Conservation (phyloP, 2,888 invertebrate genomes). For the Sphecodes monilicornis region DNA sequence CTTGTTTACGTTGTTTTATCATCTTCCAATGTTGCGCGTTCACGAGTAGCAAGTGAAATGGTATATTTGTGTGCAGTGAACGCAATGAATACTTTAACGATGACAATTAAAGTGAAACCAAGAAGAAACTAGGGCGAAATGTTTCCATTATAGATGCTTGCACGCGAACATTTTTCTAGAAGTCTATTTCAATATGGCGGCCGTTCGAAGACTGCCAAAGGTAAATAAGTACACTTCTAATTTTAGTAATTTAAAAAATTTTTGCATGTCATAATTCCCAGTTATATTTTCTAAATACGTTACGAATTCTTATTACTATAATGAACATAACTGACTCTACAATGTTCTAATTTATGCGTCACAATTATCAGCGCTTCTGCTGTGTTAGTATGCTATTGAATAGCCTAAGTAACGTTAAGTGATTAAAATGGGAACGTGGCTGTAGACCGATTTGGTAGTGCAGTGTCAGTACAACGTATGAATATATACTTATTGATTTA, state of each 20-base stretch:
- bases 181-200: background rate
- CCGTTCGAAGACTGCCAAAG: background rate
- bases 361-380: constrained; percentile 49
- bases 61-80: background rate
- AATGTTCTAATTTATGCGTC: too few species aligned
- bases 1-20: background rate
- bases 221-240: background rate
- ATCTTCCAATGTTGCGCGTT: background rate
- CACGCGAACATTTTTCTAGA: background rate
- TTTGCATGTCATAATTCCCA: background rate
- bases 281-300: too few species aligned
- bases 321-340: constrained; percentile 42
- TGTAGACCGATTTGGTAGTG: constrained; percentile 31
- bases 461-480: background rate
- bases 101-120: background rate
- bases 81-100: background rate
- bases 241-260: background rate
- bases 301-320: too few species aligned
- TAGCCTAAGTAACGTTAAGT: constrained; percentile 13
- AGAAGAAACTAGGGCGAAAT: background rate
- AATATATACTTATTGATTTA: background rate
- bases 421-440: constrained; percentile 31
- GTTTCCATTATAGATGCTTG: background rate
- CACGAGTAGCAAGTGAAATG: background rate
- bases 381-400: constrained; percentile 13